Conservation (phyloP, 30 jellyfish, hydroid and myxozoan species). For the Cassiopea andromeda region DNA sequence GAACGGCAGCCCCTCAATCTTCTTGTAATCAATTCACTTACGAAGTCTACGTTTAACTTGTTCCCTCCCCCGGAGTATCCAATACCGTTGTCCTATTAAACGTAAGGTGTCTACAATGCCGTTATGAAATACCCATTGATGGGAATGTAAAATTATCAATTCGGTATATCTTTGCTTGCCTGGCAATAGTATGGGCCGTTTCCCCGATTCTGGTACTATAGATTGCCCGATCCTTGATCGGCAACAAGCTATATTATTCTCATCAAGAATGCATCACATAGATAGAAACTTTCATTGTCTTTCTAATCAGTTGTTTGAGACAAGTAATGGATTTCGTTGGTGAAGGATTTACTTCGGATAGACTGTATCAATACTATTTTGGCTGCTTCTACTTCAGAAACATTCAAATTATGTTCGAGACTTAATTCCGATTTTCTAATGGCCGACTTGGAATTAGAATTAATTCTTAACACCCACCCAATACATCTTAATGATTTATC, state of each 20-base stretch:
- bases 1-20: conserved; percentile 56
- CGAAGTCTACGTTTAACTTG: conserved; percentile 21
- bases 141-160: conserved; percentile 12
- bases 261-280: conserved; percentile 43
- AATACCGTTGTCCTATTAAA: conserved; percentile 6
- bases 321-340: conserved; percentile 24
- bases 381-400: neutral
- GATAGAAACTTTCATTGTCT: conserved; percentile 14
- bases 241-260: conserved; percentile 14
- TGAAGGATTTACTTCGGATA: conserved; percentile 32
- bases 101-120: conserved; percentile 54
- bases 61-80: conserved; percentile 12
- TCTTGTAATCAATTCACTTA: conserved; percentile 46
- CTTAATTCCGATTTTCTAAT: neutral
- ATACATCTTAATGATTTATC: conserved; percentile 4
- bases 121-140: conserved; percentile 35
- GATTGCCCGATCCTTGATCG: conserved; percentile 22
- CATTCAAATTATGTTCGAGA: neutral
- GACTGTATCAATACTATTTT: conserved; percentile 18
- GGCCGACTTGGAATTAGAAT: neutral
- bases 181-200: conserved; percentile 42
- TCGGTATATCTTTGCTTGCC: neutral
- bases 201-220: conserved; percentile 27
- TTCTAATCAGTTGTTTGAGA: neutral
- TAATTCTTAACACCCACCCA: conserved; percentile 18